phyloP scores from a whole-genome alignment of 1,140 invertebrate genomes.

The Aporrectodea caliginosa region DNA sequence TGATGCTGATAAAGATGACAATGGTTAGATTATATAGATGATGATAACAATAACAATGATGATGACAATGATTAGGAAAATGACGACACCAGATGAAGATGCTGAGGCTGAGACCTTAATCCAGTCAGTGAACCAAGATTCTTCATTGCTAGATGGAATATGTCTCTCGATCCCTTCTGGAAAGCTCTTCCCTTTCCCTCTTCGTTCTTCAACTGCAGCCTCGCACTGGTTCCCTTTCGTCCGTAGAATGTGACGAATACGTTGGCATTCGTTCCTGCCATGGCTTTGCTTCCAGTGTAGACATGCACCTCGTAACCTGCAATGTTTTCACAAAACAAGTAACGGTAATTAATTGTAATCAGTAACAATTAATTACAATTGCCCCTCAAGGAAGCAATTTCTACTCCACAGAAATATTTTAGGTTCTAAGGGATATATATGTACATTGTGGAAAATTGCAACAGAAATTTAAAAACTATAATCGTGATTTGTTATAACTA shows the following conservation, averaged over 20 bases:
- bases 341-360: background rate
- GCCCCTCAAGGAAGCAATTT: background rate
- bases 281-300: slow-evolving; percentile 49
- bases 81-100: too few relatives aligned
- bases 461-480: too few relatives aligned
- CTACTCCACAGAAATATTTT: background rate
- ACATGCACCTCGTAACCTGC: slow-evolving; percentile 49
- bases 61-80: slow-evolving; percentile 2
- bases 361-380: background rate
- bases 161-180: slow-evolving; percentile 36
- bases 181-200: slow-evolving; percentile 29
- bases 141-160: slow-evolving; percentile 47
- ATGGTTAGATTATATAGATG: background rate
- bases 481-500: too few relatives aligned
- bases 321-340: background rate
- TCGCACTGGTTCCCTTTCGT: slow-evolving; percentile 48
- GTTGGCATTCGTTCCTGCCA: slow-evolving; percentile 54
- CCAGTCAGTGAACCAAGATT: slow-evolving; percentile 54
- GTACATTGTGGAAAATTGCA: background rate
- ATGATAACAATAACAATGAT: background rate
- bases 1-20: too few relatives aligned
- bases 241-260: slow-evolving; percentile 53
- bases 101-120: too few relatives aligned
- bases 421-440: background rate
- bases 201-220: slow-evolving; percentile 46